Evolutionary conservation across 1,140 invertebrate genomes (phyloP).

Genomic region (Cydia strobilella): DNA sequence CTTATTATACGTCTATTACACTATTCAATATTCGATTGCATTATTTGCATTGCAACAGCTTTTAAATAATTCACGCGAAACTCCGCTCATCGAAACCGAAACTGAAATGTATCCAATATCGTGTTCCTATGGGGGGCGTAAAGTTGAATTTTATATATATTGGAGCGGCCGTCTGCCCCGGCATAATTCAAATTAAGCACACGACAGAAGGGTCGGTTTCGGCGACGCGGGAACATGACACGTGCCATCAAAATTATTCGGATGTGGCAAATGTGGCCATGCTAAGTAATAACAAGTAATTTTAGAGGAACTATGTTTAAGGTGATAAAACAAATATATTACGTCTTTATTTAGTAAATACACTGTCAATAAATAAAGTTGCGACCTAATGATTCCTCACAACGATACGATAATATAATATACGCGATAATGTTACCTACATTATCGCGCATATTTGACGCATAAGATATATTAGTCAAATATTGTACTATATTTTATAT

Average conservation of each 20-base stretch:
- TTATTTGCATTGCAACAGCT: background rate
- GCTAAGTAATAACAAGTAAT: background rate
- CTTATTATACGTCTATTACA: background rate
- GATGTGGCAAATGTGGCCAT: background rate
- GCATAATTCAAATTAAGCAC: slow-evolving; percentile 75
- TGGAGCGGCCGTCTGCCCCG: slow-evolving; percentile 52
- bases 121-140: slow-evolving; percentile 47
- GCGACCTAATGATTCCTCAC: no score
- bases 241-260: slow-evolving; percentile 12
- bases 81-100: slow-evolving; percentile 37
- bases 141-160: slow-evolving; percentile 63
- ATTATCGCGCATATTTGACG: no score
- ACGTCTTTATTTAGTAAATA: background rate
- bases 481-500: no score
- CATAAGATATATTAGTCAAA: no score
- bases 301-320: background rate
- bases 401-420: no score
- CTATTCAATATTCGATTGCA: background rate
- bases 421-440: no score
- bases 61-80: slow-evolving; percentile 2
- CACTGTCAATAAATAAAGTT: no score
- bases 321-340: background rate
- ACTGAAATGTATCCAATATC: slow-evolving; percentile 42
- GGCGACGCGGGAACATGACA: slow-evolving; percentile 8
- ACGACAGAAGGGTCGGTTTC: slow-evolving; percentile 54